Base-by-base conservation (phyloP, 2,797 vertebrate species). In the Parambassis ranga region DNA sequence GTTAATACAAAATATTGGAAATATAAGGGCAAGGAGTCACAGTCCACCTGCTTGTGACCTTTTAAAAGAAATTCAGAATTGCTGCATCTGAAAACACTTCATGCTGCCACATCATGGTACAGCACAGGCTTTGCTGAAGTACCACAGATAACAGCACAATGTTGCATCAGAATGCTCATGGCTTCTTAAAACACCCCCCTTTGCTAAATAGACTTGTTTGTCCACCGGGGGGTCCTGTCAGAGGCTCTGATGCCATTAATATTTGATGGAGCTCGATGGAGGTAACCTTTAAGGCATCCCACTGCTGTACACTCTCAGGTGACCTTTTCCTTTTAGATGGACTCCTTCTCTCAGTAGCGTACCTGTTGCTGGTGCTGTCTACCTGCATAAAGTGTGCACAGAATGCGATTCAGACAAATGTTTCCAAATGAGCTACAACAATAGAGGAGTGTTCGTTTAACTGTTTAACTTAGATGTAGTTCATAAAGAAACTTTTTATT, bases 251-350 rank as follows among this genome's bases (percentile, higher is more conserved):
- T 74, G 83, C 65, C 79, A 71, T 91, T 89, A 86, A 88, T 87
- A 85, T 91, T 84, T 89, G 87, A 92, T 89, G 65, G 69, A 60
- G 70, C 61, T 48, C 24, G 61, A 84, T 83, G 79, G 71, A 65
- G 43, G 66, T 86, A 88, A 90, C 89, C 89, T 92, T 91, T 82
- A 87, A 81, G 62, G 71, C 59, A 57, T 86, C 83, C 81, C 68
- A 69, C 71, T 65, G 78, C 75, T 75, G 60, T 32, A 51, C 65
- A 60, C 74, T 77, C 76, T 64, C 76, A 31, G 50, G 33, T 88
- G 88, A 90, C 89, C 87, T 91, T 92, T 92, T 59, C 67, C 62
- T 60, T 72, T 72, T 57, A 62, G 65, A 68, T 13, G 48, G 70
- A 81, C 84, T 80, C 49, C 56, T 60, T 75, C 31, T 77, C 65